Base-by-base conservation (phyloP, 2,797 vertebrate species). In the Neosilurus hyrtlii region DNA sequence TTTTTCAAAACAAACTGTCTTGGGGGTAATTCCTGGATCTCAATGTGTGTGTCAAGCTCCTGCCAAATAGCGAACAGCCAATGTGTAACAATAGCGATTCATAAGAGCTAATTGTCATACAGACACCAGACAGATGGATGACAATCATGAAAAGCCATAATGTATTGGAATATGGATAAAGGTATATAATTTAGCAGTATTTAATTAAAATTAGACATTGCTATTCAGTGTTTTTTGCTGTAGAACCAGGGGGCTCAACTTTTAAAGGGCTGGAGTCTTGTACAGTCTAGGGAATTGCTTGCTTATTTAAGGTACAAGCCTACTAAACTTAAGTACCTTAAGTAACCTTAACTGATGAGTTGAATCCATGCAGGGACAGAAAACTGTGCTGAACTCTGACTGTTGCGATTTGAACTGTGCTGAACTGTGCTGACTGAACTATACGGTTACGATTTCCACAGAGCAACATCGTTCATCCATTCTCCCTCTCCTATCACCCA, bases 401-500 rank as follows among this genome's bases (percentile, higher is more conserved):
- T 24, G 37, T 43, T 43, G 37, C 37, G 6, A 43, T 6, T 43
- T 6, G 37, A 57, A 57, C 56, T 16, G 3, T 57, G 56, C 56
- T 16, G 14, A n/a, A n/a, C n/a, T 57, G 4, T 4, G 11, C 15
- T 4, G 37, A 26, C n/a, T 63, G 37, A 18, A 61, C 43, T 72
- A 26, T 67, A 10, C 15, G 63, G 59, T 5, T 78, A 14, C 4
- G 22, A 67, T 51, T 61, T 82, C 26, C 79, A 82, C 78, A 94
- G 94, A 91, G 88, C 6, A 51, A 90, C 0, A 92, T 94, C 0
- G 89, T 94, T 82, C 93, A 93, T 49, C 91, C 93, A 52, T 93
- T 95, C 85, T 93, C 88, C 52, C 91, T 96, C 9, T 97, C 95
- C 74, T 90, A 94, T 89, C 96, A 97, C 83, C 96, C 95, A 3